phyloP scores from a whole-genome alignment of 2,113 vertebrate species.

The Urocitellus parryii region DNA sequence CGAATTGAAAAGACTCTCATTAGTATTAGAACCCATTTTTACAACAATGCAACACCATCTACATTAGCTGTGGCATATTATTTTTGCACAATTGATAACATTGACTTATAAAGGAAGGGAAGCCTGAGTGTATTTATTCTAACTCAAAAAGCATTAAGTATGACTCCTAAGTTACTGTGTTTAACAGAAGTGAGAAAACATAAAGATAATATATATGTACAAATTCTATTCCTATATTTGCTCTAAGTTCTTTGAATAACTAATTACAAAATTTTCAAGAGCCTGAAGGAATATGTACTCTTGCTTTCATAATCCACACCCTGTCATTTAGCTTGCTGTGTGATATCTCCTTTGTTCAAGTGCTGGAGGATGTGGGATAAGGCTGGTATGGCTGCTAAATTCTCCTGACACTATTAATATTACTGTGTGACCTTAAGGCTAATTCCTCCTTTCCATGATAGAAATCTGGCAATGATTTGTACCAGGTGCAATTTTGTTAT shows the following conservation, averaged over 20 bases:
- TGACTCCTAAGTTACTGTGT: background rate
- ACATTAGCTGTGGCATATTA: background rate
- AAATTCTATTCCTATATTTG: slow-evolving; percentile 36
- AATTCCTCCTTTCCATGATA: background rate
- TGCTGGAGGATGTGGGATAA: background rate
- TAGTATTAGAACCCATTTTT: background rate
- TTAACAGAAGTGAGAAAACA: slow-evolving; percentile 36
- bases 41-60: background rate
- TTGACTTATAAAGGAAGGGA: background rate
- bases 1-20: background rate
- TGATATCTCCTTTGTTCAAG: background rate
- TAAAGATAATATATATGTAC: background rate
- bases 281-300: background rate
- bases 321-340: background rate
- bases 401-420: background rate
- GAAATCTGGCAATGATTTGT: background rate
- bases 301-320: background rate
- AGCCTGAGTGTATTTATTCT: background rate
- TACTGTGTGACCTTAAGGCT: background rate
- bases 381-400: background rate
- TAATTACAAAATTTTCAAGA: background rate
- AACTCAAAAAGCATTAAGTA: background rate
- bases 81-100: background rate
- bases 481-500: background rate
- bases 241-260: slow-evolving; percentile 17